Evolutionary conservation across 2,888 invertebrate species (phyloP), one percentile per base, ranked within the genome.

Genomic region (Apantesis nais): DNA sequence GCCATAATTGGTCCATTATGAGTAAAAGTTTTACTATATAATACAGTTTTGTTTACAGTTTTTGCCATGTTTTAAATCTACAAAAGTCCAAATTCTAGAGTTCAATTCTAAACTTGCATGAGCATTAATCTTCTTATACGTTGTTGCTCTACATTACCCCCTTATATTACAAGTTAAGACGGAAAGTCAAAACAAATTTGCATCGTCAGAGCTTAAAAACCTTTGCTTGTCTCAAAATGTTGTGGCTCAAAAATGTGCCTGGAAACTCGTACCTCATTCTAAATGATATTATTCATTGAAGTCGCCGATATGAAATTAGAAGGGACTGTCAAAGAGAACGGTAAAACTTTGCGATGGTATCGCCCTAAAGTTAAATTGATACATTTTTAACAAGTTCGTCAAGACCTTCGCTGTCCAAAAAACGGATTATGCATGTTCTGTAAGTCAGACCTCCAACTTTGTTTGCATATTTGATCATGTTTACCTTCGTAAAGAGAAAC

Each of bases 351-450:
- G 66, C 75, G 78, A 82, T 86, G 85, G 77, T 85, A 83, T 86
- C 85, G 81, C 73, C 74, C 62, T 71, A 88, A 90, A 90, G 89
- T 90, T 90, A 90, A 89, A 90, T 90, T 90, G 89, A 89, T 89
- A 90, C 85, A 89, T 90, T 89, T 89, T 90, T 88, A 88, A 88
- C 86, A 90, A 89, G 88, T 87, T 86, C 72, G 22, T 71, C 72
- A 22, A 68, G 67, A 66, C 66, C 70, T 75, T 68, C 52, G 74
- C 34, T 62, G 81, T 62, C 67, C 62, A 83, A 79, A 77, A n/a
- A 65, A 79, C 31, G 64, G 77, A 74, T 76, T 58, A 71, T 73
- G 64, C 65, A 60, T 62, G 48, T 44, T 29, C n/a, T n/a, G 12
- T 70, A 52, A 66, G 11, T 5, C 34, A 12, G 31, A 62, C 14